Evolutionary conservation across 2,888 invertebrate genomes (phyloP).

Genomic region (Drosophila ezoana): DNA sequence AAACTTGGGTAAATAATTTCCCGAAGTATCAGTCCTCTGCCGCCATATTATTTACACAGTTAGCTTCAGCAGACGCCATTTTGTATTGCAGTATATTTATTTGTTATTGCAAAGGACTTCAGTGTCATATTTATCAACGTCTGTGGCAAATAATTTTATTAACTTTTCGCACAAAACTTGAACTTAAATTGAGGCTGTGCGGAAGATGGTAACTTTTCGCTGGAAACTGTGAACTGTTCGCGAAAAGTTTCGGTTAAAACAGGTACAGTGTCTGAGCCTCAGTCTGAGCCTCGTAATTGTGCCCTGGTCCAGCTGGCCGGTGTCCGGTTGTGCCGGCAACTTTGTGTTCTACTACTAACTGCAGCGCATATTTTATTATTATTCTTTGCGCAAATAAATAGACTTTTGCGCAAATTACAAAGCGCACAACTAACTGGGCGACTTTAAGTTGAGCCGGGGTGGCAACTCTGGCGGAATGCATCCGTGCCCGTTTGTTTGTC

Average conservation of each 20-base stretch:
- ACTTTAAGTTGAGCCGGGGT: conserved; percentile 54
- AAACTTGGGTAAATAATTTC: conserved; percentile 57
- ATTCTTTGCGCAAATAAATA: conserved; percentile 75
- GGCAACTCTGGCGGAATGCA: conserved; percentile 45
- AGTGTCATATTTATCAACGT: conserved; percentile 82
- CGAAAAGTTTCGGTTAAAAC: conserved; percentile 61
- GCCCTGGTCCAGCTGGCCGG: conserved; percentile 43
- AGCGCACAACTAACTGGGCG: conserved; percentile 64
- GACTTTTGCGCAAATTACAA: conserved; percentile 79
- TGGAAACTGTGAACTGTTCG: conserved; percentile 54
- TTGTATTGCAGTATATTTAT: conserved; percentile 60
- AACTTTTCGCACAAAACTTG: conserved; percentile 72
- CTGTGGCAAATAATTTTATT: conserved; percentile 83
- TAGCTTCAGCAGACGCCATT: conserved; percentile 42
- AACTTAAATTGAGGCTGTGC: conserved; percentile 14
- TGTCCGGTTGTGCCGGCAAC: conserved; percentile 43
- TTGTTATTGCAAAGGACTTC: conserved; percentile 51
- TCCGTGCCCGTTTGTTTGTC: conserved; percentile 53
- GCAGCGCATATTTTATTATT: conserved; percentile 80
- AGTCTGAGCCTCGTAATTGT: conserved; percentile 34
- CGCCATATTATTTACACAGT: conserved; percentile 40
- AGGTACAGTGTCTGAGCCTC: conserved; percentile 49
- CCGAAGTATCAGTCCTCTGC: conserved; percentile 7
- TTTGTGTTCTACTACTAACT: conserved; percentile 64
- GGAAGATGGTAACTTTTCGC: neutral